Percentiles rank a stretch among this genome's conserved stretches.
Conservation (phyloP, 2,113 vertebrate genomes). For the Phocoena sinus region DNA sequence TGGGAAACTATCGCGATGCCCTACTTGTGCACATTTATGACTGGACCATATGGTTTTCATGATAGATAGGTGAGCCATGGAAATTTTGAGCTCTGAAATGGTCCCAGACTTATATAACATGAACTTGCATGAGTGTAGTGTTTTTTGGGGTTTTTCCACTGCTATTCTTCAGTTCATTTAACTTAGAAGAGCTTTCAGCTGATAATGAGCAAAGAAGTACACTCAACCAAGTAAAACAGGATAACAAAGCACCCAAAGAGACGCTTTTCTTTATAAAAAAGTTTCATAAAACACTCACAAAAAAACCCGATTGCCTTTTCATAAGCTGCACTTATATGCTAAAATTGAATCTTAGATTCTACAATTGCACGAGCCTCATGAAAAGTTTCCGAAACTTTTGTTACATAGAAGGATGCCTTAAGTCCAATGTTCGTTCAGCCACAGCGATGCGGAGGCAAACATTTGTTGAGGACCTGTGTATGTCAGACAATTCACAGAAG, state of each 20-base stretch:
- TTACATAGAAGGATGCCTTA: neutral
- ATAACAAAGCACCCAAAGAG: neutral
- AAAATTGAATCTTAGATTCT: slow-evolving; percentile 20
- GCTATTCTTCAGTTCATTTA: slow-evolving; percentile 6
- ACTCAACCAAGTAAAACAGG: slow-evolving; percentile 3
- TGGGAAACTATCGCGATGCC: neutral
- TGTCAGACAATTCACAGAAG: neutral
- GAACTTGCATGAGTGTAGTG: neutral
- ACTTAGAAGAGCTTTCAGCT: neutral
- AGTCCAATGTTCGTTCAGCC: neutral
- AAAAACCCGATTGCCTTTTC: neutral
- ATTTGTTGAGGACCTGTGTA: neutral
- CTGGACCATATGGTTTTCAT: neutral
- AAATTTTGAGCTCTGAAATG: neutral
- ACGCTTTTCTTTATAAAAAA: slow-evolving; percentile 6
- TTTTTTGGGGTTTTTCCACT: neutral
- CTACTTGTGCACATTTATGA: neutral
- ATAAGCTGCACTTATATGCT: neutral
- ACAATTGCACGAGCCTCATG: neutral
- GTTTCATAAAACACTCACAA: neutral
- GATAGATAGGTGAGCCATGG: neutral
- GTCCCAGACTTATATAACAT: neutral
- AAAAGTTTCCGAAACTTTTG: neutral
- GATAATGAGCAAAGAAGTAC: neutral
- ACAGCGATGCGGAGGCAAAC: neutral